Evolutionary conservation across 2,113 vertebrate species (phyloP).

Genomic region (Zosterops hypoxanthus): DNA sequence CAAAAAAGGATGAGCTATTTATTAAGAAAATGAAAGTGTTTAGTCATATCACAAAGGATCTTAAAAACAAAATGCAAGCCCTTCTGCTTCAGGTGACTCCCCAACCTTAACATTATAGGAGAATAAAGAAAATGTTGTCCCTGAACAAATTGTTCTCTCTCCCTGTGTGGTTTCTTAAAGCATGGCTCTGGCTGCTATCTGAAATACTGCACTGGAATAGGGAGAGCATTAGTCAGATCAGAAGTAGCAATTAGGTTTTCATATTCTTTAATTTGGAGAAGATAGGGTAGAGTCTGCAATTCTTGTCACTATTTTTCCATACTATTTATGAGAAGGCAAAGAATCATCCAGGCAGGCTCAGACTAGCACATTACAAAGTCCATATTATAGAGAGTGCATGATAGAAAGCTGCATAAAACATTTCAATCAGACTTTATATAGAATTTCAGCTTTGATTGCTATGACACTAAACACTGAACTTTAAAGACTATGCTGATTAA

Average conservation of each 20-base stretch:
- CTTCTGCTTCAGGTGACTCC: background rate
- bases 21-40: background rate
- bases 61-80: background rate
- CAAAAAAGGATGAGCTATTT: background rate
- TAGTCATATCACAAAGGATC: background rate
- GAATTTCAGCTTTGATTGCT: background rate
- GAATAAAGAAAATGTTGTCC: background rate
- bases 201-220: background rate
- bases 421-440: background rate
- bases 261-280: background rate
- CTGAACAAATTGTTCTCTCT: background rate
- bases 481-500: slow-evolving; percentile 21
- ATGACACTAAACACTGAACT: background rate
- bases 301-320: background rate
- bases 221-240: background rate
- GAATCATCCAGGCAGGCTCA: background rate
- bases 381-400: background rate
- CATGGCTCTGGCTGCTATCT: background rate
- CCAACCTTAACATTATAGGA: background rate
- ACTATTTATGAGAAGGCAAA: background rate
- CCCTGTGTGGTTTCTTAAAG: background rate
- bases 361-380: background rate
- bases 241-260: background rate
- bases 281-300: background rate
- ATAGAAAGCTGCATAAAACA: background rate